Base-by-base conservation (phyloP, 2,888 invertebrate species). In the Druceiella hillmani region DNA sequence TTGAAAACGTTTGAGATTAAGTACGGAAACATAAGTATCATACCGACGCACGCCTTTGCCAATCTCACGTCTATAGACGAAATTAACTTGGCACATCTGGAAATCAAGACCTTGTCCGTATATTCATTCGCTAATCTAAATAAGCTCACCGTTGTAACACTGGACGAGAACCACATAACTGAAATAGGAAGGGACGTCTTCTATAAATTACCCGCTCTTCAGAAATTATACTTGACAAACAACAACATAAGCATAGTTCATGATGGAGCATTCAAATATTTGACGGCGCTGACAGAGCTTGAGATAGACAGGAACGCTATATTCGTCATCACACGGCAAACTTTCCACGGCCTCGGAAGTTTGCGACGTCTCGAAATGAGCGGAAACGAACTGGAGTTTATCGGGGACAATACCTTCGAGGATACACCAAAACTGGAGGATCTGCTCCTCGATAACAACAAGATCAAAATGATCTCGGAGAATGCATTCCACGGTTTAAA, bases 181-280 rank as follows among this genome's bases (percentile, higher is more conserved):
- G 79, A 79, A 52, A 67, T 84, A 44, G 74, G 75, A 52, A 67
- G 77, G 33, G 70, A 74, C 49, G 78, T 79, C 2, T 83, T 84
- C 55, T 66, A 75, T 13, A 75, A 78, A 52, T 55, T 83, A 35
- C 81, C 81, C 0, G 61, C 65, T 6, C 59, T 81, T 46, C 72
- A 73, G 43, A 73, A 78, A 29, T 69, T 91, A 27, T 77, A 75
- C 47, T 64, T 90, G 25, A 83, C 84, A 54, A 78, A 79, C 51
- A 91, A 91, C 59, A 78, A 80, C 49, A 68, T 91, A 27, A 79
- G 80, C 41, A 74, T 76, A 11, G 62, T 87, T 24, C 88, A 89
- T 44, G 84, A 86, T 36, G 79, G 80, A 44, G 80, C 89, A 7
- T 85, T 82, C 52, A 64, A 66, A 41, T 70, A 77, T 36, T 59